Conservation (phyloP, 2,797 vertebrate species). For the Sparus aurata region DNA sequence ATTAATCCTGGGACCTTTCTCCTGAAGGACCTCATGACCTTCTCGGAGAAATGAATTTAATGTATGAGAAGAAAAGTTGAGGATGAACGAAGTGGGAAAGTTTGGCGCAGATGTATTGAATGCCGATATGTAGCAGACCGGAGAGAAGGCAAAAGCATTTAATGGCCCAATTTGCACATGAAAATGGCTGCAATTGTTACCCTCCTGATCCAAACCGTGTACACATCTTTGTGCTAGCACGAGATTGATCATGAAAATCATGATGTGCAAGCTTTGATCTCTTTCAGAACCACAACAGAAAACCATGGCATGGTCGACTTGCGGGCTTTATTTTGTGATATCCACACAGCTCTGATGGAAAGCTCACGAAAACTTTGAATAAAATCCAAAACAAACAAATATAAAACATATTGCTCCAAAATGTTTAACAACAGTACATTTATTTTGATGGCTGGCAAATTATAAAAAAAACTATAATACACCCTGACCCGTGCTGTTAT, state of each 20-base stretch:
- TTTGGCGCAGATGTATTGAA: constrained; percentile 30
- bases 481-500: not conserved
- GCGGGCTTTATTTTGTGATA: not conserved
- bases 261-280: too few species aligned
- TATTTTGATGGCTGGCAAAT: not conserved
- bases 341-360: not conserved
- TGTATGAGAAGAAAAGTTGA: constrained; percentile 24
- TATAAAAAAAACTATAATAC: not conserved
- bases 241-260: too few species aligned
- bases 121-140: constrained; percentile 12
- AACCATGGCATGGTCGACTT: not conserved
- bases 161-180: constrained; percentile 26
- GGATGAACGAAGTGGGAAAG: constrained; percentile 35
- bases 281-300: too few species aligned
- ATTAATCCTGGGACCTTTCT: constrained; percentile 55
- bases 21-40: constrained; percentile 41
- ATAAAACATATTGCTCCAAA: not conserved
- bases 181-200: constrained; percentile 27
- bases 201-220: not conserved
- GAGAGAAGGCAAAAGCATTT: not conserved
- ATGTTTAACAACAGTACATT: not conserved
- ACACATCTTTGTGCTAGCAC: too few species aligned
- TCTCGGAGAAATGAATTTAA: constrained; percentile 45
- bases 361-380: not conserved
- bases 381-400: not conserved